These are phyloP conservation scores for Cheilosia vernalis DNA, from an alignment of 2,888 invertebrate species.

Conservation along the genomic window DNA sequence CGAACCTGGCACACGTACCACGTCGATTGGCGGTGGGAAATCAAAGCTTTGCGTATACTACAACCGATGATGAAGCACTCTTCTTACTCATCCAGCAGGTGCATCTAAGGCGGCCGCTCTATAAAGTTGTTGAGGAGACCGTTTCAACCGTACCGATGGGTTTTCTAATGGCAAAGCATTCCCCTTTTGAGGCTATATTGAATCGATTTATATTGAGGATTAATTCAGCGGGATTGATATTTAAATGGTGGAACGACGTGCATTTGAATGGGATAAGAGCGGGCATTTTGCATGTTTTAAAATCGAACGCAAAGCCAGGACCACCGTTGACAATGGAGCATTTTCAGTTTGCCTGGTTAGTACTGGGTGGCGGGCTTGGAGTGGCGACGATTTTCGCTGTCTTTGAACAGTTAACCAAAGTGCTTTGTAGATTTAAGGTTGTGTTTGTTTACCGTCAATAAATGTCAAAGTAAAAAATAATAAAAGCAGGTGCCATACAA, in stretches of 20 bases:
- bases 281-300: slow-evolving; percentile 61
- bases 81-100: slow-evolving; percentile 77
- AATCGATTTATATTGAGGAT: slow-evolving; percentile 77
- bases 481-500: no score
- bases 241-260: slow-evolving; percentile 76
- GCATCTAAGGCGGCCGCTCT: slow-evolving; percentile 74
- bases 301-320: slow-evolving; percentile 27
- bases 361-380: slow-evolving; percentile 67
- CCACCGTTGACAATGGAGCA: slow-evolving; percentile 74
- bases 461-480: no score
- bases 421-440: slow-evolving; percentile 63
- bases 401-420: slow-evolving; percentile 62
- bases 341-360: slow-evolving; percentile 78
- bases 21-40: slow-evolving; percentile 49
- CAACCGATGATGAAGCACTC: slow-evolving; percentile 76
- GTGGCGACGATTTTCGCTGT: slow-evolving; percentile 56
- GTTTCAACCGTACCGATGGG: slow-evolving; percentile 76
- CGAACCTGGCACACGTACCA: slow-evolving; percentile 18
- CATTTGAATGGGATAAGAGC: slow-evolving; percentile 74
- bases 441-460: slow-evolving; percentile 67
- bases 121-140: slow-evolving; percentile 75
- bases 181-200: slow-evolving; percentile 76
- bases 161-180: slow-evolving; percentile 77
- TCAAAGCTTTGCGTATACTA: slow-evolving; percentile 69
- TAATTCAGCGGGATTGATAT: slow-evolving; percentile 76